Evolutionary conservation across 2,888 invertebrate genomes (phyloP).

Genomic region (Disparrhopalites patrizii): DNA sequence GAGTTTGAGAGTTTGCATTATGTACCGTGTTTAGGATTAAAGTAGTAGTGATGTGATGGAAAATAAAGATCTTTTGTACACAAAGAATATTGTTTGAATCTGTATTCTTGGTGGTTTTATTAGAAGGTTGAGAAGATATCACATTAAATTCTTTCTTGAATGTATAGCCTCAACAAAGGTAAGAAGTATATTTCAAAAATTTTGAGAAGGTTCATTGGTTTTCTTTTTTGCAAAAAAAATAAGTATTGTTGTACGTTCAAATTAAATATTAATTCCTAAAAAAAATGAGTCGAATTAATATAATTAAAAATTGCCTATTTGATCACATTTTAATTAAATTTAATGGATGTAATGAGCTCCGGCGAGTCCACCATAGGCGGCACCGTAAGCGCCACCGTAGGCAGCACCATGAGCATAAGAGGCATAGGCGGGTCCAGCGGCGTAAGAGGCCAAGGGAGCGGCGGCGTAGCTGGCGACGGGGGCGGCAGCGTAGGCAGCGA

Average conservation of each 20-base stretch:
- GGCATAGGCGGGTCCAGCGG: background rate
- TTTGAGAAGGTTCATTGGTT: background rate
- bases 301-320: background rate
- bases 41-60: too few relatives aligned
- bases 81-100: too few relatives aligned
- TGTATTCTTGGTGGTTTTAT: too few relatives aligned
- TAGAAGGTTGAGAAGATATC: too few relatives aligned
- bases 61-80: too few relatives aligned
- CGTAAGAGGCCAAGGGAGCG: background rate
- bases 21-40: too few relatives aligned
- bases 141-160: too few relatives aligned
- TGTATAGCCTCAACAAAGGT: background rate
- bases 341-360: background rate
- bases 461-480: constrained; percentile 2
- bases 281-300: too few relatives aligned
- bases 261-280: background rate
- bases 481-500: background rate
- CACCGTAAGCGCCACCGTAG: background rate
- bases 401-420: constrained; percentile 1
- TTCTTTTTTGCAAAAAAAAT: background rate
- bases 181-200: background rate
- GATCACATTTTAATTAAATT: background rate
- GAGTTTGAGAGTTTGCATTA: too few relatives aligned
- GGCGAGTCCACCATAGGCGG: background rate
- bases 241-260: background rate